A percentile compares a stretch with the other conserved stretches of the same genome.
These are phyloP conservation scores for Plectus sambesii DNA, from an alignment of 1,140 invertebrate genomes.

Conservation along the genomic window DNA sequence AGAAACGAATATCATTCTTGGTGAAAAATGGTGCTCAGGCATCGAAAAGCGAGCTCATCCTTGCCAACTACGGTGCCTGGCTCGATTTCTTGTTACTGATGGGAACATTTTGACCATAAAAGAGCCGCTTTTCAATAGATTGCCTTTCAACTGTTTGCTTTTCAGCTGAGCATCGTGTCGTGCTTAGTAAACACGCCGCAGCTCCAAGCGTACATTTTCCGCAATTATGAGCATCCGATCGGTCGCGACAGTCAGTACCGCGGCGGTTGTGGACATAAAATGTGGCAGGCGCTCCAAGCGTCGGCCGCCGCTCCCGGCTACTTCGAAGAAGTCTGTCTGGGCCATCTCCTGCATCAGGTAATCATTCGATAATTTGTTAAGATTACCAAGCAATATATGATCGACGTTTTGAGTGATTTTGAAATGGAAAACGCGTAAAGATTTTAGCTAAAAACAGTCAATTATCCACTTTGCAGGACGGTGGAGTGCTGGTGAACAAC, in stretches of 20 bases:
- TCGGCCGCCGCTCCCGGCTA: constrained; percentile 83
- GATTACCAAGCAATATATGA: too few species aligned
- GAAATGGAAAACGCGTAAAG: too few species aligned
- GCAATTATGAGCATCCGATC: constrained; percentile 71
- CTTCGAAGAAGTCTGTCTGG: constrained; percentile 70
- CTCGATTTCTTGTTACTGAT: too few species aligned
- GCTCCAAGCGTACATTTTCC: constrained; percentile 74
- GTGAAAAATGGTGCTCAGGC: too few species aligned
- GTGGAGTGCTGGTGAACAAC: constrained; percentile 77
- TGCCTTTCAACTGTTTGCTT: constrained; percentile 22
- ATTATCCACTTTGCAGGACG: constrained; percentile 54
- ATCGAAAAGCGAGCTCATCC: too few species aligned
- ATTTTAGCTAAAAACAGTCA: constrained; percentile 21
- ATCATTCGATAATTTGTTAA: too few species aligned
- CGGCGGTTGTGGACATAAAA: constrained; percentile 59
- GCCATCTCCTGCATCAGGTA: constrained; percentile 67
- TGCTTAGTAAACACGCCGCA: constrained; percentile 62
- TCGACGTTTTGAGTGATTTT: too few species aligned
- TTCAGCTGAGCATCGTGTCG: constrained; percentile 34
- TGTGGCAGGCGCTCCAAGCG: constrained; percentile 79
- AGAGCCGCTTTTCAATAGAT: background rate
- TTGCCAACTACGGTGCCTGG: too few species aligned
- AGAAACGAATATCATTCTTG: too few species aligned
- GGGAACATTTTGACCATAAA: constrained; percentile 1
- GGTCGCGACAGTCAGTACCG: constrained; percentile 64